Base-by-base conservation (phyloP, 2,888 invertebrate species). In the Liodrosophila aerea region DNA sequence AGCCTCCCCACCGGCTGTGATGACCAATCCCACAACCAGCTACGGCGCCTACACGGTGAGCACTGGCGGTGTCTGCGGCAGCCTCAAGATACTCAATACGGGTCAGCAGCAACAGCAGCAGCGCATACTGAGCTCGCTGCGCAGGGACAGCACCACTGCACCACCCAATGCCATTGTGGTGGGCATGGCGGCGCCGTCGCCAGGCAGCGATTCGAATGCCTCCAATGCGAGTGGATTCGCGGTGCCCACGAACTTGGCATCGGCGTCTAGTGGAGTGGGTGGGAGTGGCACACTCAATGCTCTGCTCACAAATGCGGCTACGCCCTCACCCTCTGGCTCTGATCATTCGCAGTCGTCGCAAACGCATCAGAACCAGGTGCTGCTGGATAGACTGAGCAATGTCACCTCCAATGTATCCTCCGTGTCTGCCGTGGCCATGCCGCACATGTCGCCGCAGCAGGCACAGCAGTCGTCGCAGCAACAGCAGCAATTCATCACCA, bases 181-280 rank as follows among this genome's bases (percentile, higher is more conserved):
- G n/a, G 88, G 89, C 4, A 88, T 91, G 66, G 91, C 92, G 4
- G 92, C 88, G 0, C 87, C 88, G 0, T 90, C 90, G 4, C 90
- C 90, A 0, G 89, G 89, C 37, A 89, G 89, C 47, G 90, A 90
- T 69, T 90, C 90, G 36, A 90, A 90, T 68, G 88, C 90, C 34
- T 89, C 90, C 5, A 90, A 89, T 73, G 88, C 89, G 22, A 92
- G 92, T 46, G 88, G 88, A n/a, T 91, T 92, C 65, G 91, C 92
- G 7, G 92, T 93, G 90, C 92, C 93, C 8, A 86, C 84, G 22
- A 81, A 83, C 15, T 52, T 88, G 2, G 53, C 76, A 27, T 62
- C 73, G 2, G 53, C 76, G 30, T 64, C 73, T 9, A 37, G n/a
- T n/a, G n/a, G n/a, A n/a, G n/a, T n/a, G n/a, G n/a, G 65, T 1